phyloP scores from a whole-genome alignment of 1,140 invertebrate genomes.

The Rhynchophorus ferrugineus region DNA sequence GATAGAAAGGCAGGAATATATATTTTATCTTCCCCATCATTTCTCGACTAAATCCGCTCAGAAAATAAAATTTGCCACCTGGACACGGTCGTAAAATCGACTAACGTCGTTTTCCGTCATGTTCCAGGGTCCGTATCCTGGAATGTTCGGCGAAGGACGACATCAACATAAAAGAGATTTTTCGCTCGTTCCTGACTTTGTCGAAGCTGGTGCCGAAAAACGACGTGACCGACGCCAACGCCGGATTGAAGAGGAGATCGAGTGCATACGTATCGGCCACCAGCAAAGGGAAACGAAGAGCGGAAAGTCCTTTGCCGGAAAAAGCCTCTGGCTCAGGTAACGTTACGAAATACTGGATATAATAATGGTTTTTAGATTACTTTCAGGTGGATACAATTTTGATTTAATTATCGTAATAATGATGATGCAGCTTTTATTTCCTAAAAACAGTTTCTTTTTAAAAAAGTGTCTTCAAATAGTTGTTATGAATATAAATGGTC shows the following conservation, averaged over 20 bases:
- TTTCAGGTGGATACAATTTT: too few species aligned
- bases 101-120: too few species aligned
- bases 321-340: conserved; percentile 31
- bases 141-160: conserved; percentile 79
- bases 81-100: too few species aligned
- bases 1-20: too few species aligned
- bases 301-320: conserved; percentile 37
- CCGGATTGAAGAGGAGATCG: conserved; percentile 60
- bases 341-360: too few species aligned
- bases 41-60: too few species aligned
- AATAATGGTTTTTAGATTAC: too few species aligned
- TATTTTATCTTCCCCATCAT: too few species aligned
- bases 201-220: conserved; percentile 55
- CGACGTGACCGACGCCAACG: conserved; percentile 48
- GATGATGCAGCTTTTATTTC: not conserved
- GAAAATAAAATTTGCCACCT: too few species aligned
- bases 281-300: conserved; percentile 44
- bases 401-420: not conserved
- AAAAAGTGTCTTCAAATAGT: not conserved
- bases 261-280: conserved; percentile 62
- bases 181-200: conserved; percentile 61
- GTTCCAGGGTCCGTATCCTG: conserved; percentile 60
- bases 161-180: conserved; percentile 68
- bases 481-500: too few species aligned
- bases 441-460: not conserved